Percentiles rank a stretch among this genome's conserved stretches.
These are phyloP conservation scores for Aradophagus sp. DNA, from an alignment of 1,140 invertebrate genomes.

Conservation along the genomic window DNA sequence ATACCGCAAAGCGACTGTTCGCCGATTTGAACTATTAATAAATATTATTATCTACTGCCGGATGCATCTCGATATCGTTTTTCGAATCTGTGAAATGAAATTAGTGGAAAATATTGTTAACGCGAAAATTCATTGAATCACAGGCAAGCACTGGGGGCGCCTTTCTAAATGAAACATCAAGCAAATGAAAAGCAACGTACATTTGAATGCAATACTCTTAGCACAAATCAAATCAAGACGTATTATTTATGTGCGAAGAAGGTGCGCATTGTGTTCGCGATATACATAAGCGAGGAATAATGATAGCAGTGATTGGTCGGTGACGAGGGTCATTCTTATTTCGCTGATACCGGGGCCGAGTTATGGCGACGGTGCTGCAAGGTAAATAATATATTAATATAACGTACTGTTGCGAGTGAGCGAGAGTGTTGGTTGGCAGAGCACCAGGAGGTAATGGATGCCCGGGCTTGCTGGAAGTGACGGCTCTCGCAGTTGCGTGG, in stretches of 20 bases:
- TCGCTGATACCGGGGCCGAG: conserved; percentile 48
- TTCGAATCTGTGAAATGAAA: not conserved
- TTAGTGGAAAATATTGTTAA: not conserved
- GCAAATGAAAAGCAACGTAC: conserved; percentile 30
- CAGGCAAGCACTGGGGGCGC: conserved; percentile 27
- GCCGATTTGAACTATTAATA: too few relatives aligned
- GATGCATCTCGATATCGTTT: too few relatives aligned
- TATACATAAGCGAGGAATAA: conserved; percentile 63
- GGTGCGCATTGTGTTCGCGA: conserved; percentile 39
- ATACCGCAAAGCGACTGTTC: too few relatives aligned
- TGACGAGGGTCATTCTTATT: conserved; percentile 71
- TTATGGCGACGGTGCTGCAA: conserved; percentile 63
- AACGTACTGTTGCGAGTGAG: conserved; percentile 61
- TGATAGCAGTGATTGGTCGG: conserved; percentile 73
- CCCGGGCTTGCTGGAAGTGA: conserved; percentile 70
- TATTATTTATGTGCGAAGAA: conserved; percentile 41
- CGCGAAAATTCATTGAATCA: conserved; percentile 24
- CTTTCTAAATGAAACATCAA: conserved; percentile 41
- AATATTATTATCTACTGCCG: too few relatives aligned
- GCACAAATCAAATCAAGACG: conserved; percentile 47
- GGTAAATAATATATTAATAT: conserved; percentile 75
- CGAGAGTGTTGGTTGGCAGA: conserved; percentile 67
- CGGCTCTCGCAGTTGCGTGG: conserved; percentile 73
- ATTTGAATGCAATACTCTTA: conserved; percentile 40
- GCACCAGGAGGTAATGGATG: conserved; percentile 75